These are phyloP conservation scores for Pseudoips prasinana DNA, from an alignment of 2,888 invertebrate genomes.

Conservation along the genomic window DNA sequence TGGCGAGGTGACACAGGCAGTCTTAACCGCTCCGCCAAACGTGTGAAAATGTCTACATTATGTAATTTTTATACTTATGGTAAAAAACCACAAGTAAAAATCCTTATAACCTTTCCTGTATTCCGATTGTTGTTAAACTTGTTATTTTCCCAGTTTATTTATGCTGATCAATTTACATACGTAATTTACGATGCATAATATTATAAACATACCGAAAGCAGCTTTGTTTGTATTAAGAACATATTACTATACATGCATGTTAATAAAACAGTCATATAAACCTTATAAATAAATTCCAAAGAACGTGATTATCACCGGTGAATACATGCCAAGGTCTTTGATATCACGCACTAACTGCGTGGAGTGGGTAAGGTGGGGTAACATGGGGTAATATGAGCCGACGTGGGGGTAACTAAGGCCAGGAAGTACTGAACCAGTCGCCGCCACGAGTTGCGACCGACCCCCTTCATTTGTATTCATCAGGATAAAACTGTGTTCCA, in stretches of 20 bases:
- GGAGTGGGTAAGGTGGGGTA: constrained; percentile 14
- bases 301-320: constrained; percentile 20
- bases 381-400: constrained; percentile 1
- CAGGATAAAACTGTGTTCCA: constrained; percentile 28
- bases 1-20: too few relatives aligned
- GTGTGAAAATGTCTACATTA: too few relatives aligned
- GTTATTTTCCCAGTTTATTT: too few relatives aligned
- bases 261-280: neutral
- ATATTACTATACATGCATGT: too few relatives aligned
- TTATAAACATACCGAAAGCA: neutral
- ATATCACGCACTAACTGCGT: constrained; percentile 31
- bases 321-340: constrained; percentile 42
- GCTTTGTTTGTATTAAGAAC: neutral
- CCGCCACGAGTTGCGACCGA: constrained; percentile 7
- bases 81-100: too few relatives aligned
- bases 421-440: constrained; percentile 12
- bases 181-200: neutral
- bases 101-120: too few relatives aligned
- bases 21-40: too few relatives aligned
- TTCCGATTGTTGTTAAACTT: too few relatives aligned
- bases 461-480: constrained; percentile 44
- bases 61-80: too few relatives aligned
- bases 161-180: too few relatives aligned
- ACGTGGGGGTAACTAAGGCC: constrained; percentile 9
- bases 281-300: constrained; percentile 9